A percentile compares a stretch with the other conserved stretches of the same genome.
Conservation (phyloP, 2,113 vertebrate species). For the Pseudopipra pipra region DNA sequence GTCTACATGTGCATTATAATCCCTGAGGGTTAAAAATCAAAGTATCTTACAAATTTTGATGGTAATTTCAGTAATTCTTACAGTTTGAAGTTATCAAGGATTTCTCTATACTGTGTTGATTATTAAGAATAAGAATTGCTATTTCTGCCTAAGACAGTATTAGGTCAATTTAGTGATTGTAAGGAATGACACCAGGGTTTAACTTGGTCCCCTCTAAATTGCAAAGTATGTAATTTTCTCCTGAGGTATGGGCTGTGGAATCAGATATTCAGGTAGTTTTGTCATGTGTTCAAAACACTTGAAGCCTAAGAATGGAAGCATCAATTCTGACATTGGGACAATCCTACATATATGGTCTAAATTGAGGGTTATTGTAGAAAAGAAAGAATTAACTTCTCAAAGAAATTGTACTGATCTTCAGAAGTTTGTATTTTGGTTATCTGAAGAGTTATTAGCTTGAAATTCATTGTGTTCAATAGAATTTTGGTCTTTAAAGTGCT, state of each 20-base stretch:
- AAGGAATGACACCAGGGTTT: neutral
- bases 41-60: neutral
- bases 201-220: neutral
- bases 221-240: neutral
- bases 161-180: neutral
- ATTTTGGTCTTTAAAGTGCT: neutral
- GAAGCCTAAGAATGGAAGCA: neutral
- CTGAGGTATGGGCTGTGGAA: neutral
- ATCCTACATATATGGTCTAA: neutral
- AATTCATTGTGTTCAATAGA: neutral
- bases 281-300: neutral
- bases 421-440: conserved; percentile 9
- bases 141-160: neutral
- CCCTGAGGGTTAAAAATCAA: neutral
- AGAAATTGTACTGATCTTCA: neutral
- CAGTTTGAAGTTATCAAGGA: neutral
- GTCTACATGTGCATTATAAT: neutral
- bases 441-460: conserved; percentile 4
- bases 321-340: neutral
- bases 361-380: neutral
- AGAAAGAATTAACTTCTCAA: conserved; percentile 4
- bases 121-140: neutral
- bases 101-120: neutral
- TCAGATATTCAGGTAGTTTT: neutral
- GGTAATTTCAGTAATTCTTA: neutral